These are phyloP conservation scores for Hirtodrosophila trivittata DNA, from an alignment of 2,888 invertebrate species.

Conservation along the genomic window DNA sequence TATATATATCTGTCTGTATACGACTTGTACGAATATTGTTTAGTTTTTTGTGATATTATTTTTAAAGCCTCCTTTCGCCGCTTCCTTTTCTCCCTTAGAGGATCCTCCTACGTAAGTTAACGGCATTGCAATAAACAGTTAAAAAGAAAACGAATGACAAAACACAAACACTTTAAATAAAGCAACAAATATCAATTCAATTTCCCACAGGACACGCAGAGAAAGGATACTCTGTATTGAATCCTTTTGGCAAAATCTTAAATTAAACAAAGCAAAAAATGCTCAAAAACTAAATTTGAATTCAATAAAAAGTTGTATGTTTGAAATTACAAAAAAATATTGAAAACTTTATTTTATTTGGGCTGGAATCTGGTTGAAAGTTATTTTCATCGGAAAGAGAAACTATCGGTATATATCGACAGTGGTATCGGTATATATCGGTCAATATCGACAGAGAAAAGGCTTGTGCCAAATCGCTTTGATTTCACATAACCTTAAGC, in stretches of 20 bases:
- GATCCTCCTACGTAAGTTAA: neutral
- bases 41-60: slow-evolving; percentile 78
- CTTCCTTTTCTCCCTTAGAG: slow-evolving; percentile 59
- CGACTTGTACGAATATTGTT: slow-evolving; percentile 63
- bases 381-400: too few relatives aligned
- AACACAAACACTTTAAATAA: neutral
- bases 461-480: too few relatives aligned
- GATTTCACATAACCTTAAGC: too few relatives aligned
- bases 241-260: neutral
- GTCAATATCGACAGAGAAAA: too few relatives aligned
- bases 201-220: too few relatives aligned
- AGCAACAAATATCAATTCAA: slow-evolving; percentile 13
- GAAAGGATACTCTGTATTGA: too few relatives aligned
- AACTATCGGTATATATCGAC: too few relatives aligned
- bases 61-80: slow-evolving; percentile 58
- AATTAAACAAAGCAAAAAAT: neutral
- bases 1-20: slow-evolving; percentile 54
- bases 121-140: slow-evolving; percentile 1
- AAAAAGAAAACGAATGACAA: neutral
- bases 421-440: too few relatives aligned
- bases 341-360: slow-evolving; percentile 1
- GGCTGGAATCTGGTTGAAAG: neutral
- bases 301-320: slow-evolving; percentile 65
- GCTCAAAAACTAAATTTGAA: neutral
- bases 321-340: slow-evolving; percentile 48